These are phyloP conservation scores for Tenrec ecaudatus DNA, from an alignment of 2,113 vertebrate genomes.

Conservation along the genomic window DNA sequence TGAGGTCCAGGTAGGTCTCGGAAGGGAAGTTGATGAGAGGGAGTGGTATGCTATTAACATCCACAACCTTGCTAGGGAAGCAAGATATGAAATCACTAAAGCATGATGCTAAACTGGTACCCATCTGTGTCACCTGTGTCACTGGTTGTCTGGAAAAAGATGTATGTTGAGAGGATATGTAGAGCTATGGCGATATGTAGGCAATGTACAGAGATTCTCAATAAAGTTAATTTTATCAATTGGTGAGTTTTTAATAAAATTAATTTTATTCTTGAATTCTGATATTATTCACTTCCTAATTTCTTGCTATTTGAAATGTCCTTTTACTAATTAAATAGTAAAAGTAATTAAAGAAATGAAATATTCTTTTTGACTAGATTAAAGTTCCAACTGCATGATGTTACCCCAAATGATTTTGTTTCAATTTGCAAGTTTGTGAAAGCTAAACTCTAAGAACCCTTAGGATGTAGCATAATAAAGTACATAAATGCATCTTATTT, in stretches of 20 bases:
- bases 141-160: not conserved
- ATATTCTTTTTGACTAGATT: not conserved
- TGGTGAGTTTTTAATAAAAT: not conserved
- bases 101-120: not conserved
- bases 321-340: slow-evolving; percentile 32
- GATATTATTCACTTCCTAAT: not conserved
- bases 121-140: not conserved
- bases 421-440: slow-evolving; percentile 5
- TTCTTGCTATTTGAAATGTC: not conserved
- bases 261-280: slow-evolving; percentile 22
- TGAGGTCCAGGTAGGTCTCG: too few relatives aligned
- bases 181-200: not conserved
- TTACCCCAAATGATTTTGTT: not conserved
- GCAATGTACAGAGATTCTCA: too few relatives aligned
- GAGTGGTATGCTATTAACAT: not conserved
- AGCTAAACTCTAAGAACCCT: not conserved
- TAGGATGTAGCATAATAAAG: not conserved
- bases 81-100: not conserved
- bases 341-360: not conserved
- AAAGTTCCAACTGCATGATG: not conserved
- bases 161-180: not conserved
- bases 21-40: not conserved
- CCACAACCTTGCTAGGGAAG: not conserved
- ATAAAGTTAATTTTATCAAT: slow-evolving; percentile 7
- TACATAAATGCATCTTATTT: not conserved